These are phyloP conservation scores for Vireo altiloquus DNA, from an alignment of 2,113 vertebrate genomes.

Conservation along the genomic window DNA sequence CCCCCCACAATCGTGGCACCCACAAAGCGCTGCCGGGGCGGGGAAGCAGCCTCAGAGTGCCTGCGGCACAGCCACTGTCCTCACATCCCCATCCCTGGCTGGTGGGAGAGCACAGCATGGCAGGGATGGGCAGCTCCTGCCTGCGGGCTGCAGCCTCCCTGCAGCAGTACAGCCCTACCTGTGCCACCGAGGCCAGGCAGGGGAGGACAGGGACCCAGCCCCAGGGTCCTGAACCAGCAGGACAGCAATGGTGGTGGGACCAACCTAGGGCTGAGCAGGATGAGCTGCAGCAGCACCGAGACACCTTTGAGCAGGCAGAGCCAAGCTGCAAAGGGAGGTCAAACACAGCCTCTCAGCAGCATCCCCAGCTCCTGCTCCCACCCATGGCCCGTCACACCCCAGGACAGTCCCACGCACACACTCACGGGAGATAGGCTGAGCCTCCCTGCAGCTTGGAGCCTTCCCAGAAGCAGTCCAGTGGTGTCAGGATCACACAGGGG, in stretches of 20 bases:
- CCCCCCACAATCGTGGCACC: not conserved
- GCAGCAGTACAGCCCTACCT: not conserved
- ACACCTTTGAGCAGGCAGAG: not conserved
- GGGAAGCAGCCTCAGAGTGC: not conserved
- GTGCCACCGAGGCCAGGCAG: not conserved
- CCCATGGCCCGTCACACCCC: fast-evolving
- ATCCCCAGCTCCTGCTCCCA: not conserved
- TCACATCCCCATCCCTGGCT: fast-evolving
- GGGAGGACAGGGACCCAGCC: not conserved
- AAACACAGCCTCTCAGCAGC: not conserved
- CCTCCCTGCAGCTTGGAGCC: conserved; percentile 97
- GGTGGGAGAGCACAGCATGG: too few species aligned
- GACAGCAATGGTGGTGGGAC: not conserved
- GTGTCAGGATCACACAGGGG: conserved; percentile 97
- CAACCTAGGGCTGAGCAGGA: not conserved
- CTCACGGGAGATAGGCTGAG: conserved; percentile 98
- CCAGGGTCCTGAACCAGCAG: not conserved
- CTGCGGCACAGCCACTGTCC: not conserved
- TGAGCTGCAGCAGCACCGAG: not conserved
- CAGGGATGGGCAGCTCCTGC: not conserved
- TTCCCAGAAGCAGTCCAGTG: conserved; percentile 99
- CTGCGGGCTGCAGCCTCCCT: not conserved
- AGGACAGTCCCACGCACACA: conserved; percentile 49
- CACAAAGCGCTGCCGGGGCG: fast-evolving
- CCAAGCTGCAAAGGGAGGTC: not conserved